Conservation (phyloP, 2,797 vertebrate genomes). For the Prionace glauca region DNA sequence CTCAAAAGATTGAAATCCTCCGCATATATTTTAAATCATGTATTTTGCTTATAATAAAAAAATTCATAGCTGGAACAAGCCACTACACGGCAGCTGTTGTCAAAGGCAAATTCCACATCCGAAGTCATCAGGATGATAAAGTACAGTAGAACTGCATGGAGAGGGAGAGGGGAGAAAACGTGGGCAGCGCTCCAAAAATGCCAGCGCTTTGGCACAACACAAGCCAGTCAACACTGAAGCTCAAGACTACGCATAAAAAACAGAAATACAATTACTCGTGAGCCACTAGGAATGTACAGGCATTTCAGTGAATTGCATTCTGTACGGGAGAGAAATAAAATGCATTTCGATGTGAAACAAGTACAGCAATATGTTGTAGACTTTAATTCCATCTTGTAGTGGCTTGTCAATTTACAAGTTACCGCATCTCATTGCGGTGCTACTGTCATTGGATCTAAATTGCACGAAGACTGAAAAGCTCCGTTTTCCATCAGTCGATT, state of each 20-base stretch:
- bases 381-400: background rate
- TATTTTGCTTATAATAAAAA: background rate
- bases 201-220: slow-evolving; percentile 49
- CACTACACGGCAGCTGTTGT: slow-evolving; percentile 45
- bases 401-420: background rate
- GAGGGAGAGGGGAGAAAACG: slow-evolving; percentile 53
- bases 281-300: too few species aligned
- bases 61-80: background rate
- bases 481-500: background rate
- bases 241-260: background rate
- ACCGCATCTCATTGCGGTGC: background rate
- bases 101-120: slow-evolving; percentile 53
- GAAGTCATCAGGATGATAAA: slow-evolving; percentile 49
- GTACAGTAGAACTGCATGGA: slow-evolving; percentile 52
- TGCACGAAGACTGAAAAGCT: background rate
- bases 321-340: background rate
- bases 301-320: background rate
- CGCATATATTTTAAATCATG: background rate
- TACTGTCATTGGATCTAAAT: background rate
- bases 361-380: background rate
- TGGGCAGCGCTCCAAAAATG: slow-evolving; percentile 65
- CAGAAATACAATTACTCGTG: background rate
- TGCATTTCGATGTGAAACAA: background rate
- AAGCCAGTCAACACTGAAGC: background rate
- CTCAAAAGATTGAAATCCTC: background rate